Conservation (phyloP, 2,113 vertebrate species). For the Columba livia region DNA sequence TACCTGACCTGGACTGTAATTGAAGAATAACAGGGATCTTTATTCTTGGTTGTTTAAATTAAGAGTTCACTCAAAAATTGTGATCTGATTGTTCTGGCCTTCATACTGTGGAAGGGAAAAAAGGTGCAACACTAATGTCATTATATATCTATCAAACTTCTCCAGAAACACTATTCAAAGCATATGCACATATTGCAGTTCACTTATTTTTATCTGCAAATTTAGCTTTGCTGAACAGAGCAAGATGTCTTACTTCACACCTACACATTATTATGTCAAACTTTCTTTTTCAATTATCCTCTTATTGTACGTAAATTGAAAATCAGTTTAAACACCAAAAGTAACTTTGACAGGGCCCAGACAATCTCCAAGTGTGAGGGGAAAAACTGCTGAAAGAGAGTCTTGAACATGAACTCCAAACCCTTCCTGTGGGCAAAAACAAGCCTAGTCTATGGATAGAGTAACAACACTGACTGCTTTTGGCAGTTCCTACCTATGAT, state of each 20-base stretch:
- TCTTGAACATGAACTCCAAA: not conserved
- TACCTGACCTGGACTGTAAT: fast-evolving
- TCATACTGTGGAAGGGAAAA: not conserved
- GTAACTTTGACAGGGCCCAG: not conserved
- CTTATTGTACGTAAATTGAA: not conserved
- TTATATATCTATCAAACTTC: not conserved
- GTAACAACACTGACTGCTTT: not conserved
- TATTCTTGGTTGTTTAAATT: not conserved
- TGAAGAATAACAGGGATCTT: not conserved
- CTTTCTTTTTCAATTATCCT: not conserved
- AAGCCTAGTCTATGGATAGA: not conserved
- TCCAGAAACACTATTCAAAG: not conserved
- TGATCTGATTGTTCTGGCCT: not conserved
- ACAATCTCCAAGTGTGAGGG: not conserved
- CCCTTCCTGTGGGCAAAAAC: not conserved
- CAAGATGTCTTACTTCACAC: not conserved
- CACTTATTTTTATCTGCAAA: not conserved
- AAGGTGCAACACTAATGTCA: not conserved
- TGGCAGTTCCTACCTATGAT: not conserved
- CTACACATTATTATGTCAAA: not conserved
- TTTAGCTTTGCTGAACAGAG: not conserved
- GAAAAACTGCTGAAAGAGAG: not conserved
- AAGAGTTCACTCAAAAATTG: not conserved
- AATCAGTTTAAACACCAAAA: not conserved
- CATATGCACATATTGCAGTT: not conserved